Evolutionary conservation across 2,888 invertebrate genomes (phyloP).

Genomic region (Agrotis exclamationis): DNA sequence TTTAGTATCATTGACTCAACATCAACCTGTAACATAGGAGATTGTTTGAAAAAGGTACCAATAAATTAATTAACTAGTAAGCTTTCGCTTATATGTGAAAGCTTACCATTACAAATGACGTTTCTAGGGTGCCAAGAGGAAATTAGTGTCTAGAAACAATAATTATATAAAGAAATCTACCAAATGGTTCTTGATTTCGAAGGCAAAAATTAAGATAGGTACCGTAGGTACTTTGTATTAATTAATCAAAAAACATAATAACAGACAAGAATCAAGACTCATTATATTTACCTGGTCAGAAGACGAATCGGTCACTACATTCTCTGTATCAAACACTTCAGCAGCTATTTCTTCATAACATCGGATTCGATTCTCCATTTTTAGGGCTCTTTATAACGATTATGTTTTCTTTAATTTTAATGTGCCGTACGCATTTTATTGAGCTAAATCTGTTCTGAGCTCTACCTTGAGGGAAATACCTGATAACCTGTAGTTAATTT

Average conservation of each 20-base stretch:
- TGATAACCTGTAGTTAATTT: constrained; percentile 56
- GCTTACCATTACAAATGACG: no score
- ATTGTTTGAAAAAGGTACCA: background rate
- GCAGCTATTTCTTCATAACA: constrained; percentile 80
- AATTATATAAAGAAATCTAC: background rate
- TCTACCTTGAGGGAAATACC: constrained; percentile 57
- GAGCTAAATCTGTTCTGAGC: constrained; percentile 58
- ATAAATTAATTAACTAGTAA: no score
- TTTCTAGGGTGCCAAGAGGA: background rate
- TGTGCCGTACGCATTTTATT: constrained; percentile 5
- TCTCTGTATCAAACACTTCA: constrained; percentile 92
- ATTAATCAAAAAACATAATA: background rate
- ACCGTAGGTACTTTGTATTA: background rate
- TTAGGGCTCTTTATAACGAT: constrained; percentile 22
- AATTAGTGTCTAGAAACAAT: constrained; percentile 1
- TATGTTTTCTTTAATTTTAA: background rate
- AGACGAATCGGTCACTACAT: constrained; percentile 83
- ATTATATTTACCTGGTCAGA: constrained; percentile 82
- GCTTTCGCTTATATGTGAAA: no score
- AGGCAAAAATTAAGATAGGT: background rate
- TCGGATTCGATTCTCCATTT: constrained; percentile 84
- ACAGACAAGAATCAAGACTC: background rate
- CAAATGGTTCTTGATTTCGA: background rate
- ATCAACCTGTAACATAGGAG: constrained; percentile 77
- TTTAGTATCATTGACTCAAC: constrained; percentile 83